phyloP scores from a whole-genome alignment of 2,113 vertebrate genomes.

The Amphilophus citrinellus region DNA sequence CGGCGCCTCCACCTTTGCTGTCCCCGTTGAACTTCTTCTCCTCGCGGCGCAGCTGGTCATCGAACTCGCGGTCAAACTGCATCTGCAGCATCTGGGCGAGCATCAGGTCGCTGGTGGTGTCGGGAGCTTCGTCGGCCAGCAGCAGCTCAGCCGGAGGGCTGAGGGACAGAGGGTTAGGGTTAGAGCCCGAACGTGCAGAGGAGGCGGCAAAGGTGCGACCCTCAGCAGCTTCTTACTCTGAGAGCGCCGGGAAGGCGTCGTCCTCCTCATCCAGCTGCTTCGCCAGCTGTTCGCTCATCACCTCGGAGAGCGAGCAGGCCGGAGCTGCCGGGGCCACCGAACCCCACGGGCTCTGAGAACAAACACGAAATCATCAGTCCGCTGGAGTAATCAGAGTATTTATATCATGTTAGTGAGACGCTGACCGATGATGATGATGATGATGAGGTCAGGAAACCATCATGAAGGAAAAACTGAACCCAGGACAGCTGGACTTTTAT shows the following conservation, averaged over 20 bases:
- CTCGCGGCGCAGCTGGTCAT: slow-evolving; percentile 92
- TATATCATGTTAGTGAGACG: background rate
- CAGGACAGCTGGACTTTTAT: too few relatives aligned
- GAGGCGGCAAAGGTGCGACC: background rate
- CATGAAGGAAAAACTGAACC: too few relatives aligned
- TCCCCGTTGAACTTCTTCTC: slow-evolving; percentile 98
- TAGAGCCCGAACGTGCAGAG: too few relatives aligned
- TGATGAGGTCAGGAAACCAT: too few relatives aligned
- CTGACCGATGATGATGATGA: too few relatives aligned
- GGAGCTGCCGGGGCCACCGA: slow-evolving; percentile 69
- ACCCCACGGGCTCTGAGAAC: slow-evolving; percentile 91
- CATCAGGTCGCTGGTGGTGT: slow-evolving; percentile 94
- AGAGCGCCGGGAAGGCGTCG: slow-evolving; percentile 72
- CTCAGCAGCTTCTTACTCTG: slow-evolving; percentile 76
- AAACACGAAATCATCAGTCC: too few relatives aligned
- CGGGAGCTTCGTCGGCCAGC: slow-evolving; percentile 77
- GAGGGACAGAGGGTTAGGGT: background rate
- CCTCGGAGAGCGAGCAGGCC: slow-evolving; percentile 91
- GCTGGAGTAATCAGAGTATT: background rate
- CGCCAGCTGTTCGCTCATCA: slow-evolving; percentile 97
- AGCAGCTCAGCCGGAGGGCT: slow-evolving; percentile 83
- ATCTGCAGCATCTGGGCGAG: slow-evolving; percentile 98
- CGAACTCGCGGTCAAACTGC: slow-evolving; percentile 97
- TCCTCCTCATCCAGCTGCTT: slow-evolving; percentile 91
- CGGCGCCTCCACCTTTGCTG: slow-evolving; percentile 88